Base-by-base conservation (phyloP, 2,888 invertebrate genomes). In the Apamea epomidion region DNA sequence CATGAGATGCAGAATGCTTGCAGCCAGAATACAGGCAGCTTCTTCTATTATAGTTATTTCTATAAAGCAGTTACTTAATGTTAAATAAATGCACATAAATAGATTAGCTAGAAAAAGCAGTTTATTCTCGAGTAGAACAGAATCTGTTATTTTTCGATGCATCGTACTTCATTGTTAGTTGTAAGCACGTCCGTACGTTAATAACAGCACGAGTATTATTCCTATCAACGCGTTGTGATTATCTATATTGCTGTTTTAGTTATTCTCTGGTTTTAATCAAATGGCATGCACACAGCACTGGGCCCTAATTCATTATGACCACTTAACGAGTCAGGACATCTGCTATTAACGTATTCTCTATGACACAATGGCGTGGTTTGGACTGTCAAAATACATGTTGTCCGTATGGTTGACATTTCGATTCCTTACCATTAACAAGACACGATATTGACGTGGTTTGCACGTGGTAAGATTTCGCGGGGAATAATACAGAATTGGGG, bases 221-320 rank as follows among this genome's bases (percentile, higher is more conserved):
- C 80, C 80, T 88, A 88, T 82, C 77, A 90, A 72, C 78, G 90
- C 79, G 89, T 90, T 90, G 91, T 91, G 90, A 91, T 83, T 85
- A 74, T 82, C 73, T 86, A 64, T 90, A 81, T 77, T 70, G 45
- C 29, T 72, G 16, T 81, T 16, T 60, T 81, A 76, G 68, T 80
- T 81, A 67, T 25, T 80, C 42, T 87, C 58, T 72, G 71, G 58
- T 76, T 78, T 54, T 76, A 76, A 42, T 62, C 21, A 45, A 83
- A 48, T 67, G 54, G 29, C 64, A 25, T 64, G n/a, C 37, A 62
- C 65, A 21, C 51, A 60, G n/a, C 1, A 65, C n/a, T n/a, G 21
- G 21, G 0, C 16, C 48, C 48, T 48, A 48, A 48, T 48, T 48
- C 16, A 48, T 5, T 48, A 16, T 16, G 48, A 48, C 16, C 48